phyloP scores from a whole-genome alignment of 1,140 invertebrate genomes.

The Pygmarrhopalites habei region DNA sequence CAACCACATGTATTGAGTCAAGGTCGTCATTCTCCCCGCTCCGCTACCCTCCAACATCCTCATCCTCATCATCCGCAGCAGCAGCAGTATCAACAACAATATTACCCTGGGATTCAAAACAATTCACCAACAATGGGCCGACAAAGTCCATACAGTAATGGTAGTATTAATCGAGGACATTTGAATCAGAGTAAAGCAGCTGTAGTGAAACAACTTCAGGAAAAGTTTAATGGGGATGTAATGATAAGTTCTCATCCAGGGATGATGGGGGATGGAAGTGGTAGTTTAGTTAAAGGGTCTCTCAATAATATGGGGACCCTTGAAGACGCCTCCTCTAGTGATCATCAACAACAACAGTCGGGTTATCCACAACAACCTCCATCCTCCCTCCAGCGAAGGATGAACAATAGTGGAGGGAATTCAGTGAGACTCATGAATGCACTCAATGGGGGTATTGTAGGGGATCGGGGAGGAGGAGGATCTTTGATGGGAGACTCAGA shows the following conservation, averaged over 20 bases:
- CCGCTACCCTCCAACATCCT: too few species aligned
- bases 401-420: too few species aligned
- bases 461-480: not conserved
- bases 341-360: not conserved
- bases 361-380: conserved; percentile 6
- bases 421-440: too few species aligned
- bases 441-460: not conserved
- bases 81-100: too few species aligned
- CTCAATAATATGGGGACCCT: not conserved
- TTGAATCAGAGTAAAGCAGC: conserved; percentile 7
- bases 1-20: too few species aligned
- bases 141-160: not conserved
- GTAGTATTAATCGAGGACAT: not conserved
- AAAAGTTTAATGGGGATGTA: conserved; percentile 22
- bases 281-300: conserved; percentile 11
- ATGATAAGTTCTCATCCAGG: not conserved
- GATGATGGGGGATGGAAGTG: not conserved
- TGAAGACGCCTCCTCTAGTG: too few species aligned
- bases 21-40: too few species aligned
- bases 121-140: not conserved
- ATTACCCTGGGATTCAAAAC: too few species aligned
- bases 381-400: not conserved
- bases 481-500: too few species aligned
- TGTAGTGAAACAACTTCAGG: conserved; percentile 31
- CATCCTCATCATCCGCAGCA: too few species aligned